These are phyloP conservation scores for Camponotus vicinus DNA, from an alignment of 1,140 invertebrate species.

Conservation along the genomic window DNA sequence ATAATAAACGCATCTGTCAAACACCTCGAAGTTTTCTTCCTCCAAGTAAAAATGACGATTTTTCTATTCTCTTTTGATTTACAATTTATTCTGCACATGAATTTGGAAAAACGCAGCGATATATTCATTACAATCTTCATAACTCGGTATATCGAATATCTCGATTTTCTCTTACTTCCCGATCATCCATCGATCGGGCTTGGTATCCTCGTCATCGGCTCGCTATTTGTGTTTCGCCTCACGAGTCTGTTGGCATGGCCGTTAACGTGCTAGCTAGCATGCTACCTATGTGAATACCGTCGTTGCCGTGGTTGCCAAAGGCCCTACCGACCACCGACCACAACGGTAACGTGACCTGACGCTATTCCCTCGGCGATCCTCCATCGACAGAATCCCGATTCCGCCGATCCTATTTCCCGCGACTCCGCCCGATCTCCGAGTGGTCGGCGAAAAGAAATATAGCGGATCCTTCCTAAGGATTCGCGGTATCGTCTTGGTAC, in stretches of 20 bases:
- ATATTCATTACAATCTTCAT: slow-evolving; percentile 64
- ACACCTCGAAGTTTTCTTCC: neutral
- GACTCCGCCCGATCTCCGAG: neutral
- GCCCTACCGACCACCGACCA: slow-evolving; percentile 65
- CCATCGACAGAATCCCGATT: slow-evolving; percentile 64
- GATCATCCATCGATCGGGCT: slow-evolving; percentile 64
- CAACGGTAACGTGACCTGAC: slow-evolving; percentile 76
- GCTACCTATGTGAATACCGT: slow-evolving; percentile 65
- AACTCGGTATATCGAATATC: slow-evolving; percentile 59
- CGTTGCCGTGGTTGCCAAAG: slow-evolving; percentile 74
- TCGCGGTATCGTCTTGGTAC: neutral
- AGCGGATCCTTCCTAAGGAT: slow-evolving; percentile 18
- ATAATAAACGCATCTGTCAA: neutral
- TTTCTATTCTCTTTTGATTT: neutral
- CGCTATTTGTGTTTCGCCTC: slow-evolving; percentile 71
- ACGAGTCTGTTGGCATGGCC: slow-evolving; percentile 68
- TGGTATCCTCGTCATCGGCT: slow-evolving; percentile 72
- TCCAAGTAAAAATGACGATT: neutral
- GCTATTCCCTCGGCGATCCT: slow-evolving; percentile 58
- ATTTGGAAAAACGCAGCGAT: neutral
- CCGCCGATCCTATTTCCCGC: slow-evolving; percentile 52
- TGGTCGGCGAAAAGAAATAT: slow-evolving; percentile 13
- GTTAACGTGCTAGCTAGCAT: slow-evolving; percentile 64
- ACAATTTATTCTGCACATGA: neutral
- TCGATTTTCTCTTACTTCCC: slow-evolving; percentile 66